Conservation (phyloP, 2,888 invertebrate genomes). For the Drosophila monieri region DNA sequence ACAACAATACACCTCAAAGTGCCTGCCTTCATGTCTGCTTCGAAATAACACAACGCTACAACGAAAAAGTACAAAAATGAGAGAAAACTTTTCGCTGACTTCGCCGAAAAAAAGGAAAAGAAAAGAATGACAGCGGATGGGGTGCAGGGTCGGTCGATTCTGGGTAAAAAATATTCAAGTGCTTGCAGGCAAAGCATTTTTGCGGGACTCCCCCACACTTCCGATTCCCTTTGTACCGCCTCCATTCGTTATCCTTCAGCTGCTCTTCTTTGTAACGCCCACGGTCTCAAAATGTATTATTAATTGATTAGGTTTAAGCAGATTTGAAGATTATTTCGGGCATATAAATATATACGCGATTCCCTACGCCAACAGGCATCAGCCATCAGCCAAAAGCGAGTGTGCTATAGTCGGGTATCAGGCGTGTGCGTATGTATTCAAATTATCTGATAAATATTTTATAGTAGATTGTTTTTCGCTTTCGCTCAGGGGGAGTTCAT, state of each 20-base stretch:
- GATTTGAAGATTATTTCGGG: conserved; percentile 56
- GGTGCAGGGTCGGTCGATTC: conserved; percentile 37
- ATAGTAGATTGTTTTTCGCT: conserved; percentile 40
- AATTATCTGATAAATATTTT: conserved; percentile 46
- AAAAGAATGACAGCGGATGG: conserved; percentile 19
- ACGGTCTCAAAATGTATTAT: conserved; percentile 67
- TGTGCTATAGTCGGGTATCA: neutral
- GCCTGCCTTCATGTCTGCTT: conserved; percentile 44
- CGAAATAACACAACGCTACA: conserved; percentile 30
- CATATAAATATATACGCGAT: conserved; percentile 35
- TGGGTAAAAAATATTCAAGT: conserved; percentile 37
- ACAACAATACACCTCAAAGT: conserved; percentile 76
- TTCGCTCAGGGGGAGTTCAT: neutral
- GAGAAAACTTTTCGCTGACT: conserved; percentile 68
- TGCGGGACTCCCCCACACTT: conserved; percentile 8
- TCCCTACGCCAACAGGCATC: conserved; percentile 11
- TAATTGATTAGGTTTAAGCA: conserved; percentile 75
- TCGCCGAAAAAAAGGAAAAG: conserved; percentile 53
- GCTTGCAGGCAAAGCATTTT: conserved; percentile 38
- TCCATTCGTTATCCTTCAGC: conserved; percentile 31
- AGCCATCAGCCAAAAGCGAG: conserved; percentile 17
- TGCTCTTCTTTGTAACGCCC: conserved; percentile 51
- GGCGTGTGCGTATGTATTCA: conserved; percentile 22
- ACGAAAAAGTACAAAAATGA: conserved; percentile 29
- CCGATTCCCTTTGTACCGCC: conserved; percentile 2